phyloP scores from a whole-genome alignment of 35 echinoderm and acorn worm genomes.

The Holothuria glaberrima region DNA sequence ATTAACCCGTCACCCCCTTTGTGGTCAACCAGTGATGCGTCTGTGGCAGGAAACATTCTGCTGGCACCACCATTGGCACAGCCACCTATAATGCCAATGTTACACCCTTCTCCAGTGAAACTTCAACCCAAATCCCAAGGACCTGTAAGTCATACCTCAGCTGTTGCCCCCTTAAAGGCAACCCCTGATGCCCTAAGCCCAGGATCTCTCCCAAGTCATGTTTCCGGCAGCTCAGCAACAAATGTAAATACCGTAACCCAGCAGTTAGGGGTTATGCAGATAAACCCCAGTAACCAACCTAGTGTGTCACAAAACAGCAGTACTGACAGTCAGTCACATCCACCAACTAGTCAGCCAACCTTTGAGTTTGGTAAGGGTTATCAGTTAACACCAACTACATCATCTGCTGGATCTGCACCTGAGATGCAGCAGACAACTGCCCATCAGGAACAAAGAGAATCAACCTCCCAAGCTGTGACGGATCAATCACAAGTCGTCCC shows the following conservation, averaged over 20 bases:
- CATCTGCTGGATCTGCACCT: not conserved
- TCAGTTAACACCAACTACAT: not conserved
- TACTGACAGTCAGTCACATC: not conserved
- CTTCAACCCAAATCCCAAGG: constrained; percentile 39
- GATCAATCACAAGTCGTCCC: not conserved
- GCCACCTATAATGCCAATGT: constrained; percentile 40
- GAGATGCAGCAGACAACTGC: not conserved
- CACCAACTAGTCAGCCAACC: constrained; percentile 39
- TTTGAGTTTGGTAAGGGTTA: constrained; percentile 33
- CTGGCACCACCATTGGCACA: constrained; percentile 71
- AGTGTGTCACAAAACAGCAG: not conserved
- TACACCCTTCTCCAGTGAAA: constrained; percentile 42
- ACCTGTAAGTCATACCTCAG: constrained; percentile 11
- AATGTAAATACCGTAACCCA: constrained; percentile 13
- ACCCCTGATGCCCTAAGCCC: constrained; percentile 27
- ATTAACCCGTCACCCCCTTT: constrained; percentile 85
- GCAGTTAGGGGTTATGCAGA: constrained; percentile 25
- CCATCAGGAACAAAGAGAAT: not conserved
- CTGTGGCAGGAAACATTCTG: constrained; percentile 84
- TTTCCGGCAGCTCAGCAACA: not conserved
- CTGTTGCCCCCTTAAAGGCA: constrained; percentile 15
- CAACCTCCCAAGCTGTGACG: not conserved
- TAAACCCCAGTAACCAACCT: not conserved
- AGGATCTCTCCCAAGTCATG: not conserved
- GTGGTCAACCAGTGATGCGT: constrained; percentile 79